phyloP scores from a whole-genome alignment of 2,888 invertebrate species.

The Seladonia tumulorum region DNA sequence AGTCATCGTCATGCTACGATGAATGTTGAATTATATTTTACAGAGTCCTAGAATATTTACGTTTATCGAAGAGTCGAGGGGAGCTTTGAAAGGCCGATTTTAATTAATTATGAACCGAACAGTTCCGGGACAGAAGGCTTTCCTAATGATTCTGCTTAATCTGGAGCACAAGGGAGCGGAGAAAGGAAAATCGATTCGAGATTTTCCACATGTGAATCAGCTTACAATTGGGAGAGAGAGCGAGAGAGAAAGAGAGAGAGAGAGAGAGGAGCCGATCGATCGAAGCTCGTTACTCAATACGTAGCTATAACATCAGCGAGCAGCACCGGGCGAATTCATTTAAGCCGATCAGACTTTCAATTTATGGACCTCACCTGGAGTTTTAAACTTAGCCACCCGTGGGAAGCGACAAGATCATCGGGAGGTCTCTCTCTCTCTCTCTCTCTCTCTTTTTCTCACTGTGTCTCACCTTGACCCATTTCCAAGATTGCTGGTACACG shows the following conservation, averaged over 20 bases:
- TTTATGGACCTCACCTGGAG: constrained; percentile 26
- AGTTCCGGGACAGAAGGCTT: background rate
- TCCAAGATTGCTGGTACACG: constrained; percentile 25
- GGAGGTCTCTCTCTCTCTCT: background rate
- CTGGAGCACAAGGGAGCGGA: background rate
- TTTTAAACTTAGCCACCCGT: constrained; percentile 14
- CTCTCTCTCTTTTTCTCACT: background rate
- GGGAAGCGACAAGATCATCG: background rate
- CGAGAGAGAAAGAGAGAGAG: too few species aligned
- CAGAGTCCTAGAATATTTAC: too few species aligned
- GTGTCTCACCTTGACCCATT: constrained; percentile 41
- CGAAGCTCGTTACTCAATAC: constrained; percentile 4
- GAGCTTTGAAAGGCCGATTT: background rate
- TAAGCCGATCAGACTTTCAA: constrained; percentile 3
- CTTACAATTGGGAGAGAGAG: background rate
- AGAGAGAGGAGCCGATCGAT: background rate
- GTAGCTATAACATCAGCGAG: constrained; percentile 2
- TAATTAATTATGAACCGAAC: background rate
- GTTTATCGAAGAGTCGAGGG: too few species aligned
- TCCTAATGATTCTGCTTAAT: background rate
- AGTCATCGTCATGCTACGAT: too few species aligned
- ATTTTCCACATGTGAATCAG: constrained; percentile 6
- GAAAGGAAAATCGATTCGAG: background rate
- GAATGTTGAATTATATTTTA: too few species aligned
- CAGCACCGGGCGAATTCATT: constrained; percentile 1